Percentiles rank a stretch among this genome's conserved stretches.
phyloP scores from a whole-genome alignment of 2,113 vertebrate genomes.

The Lamprotornis superbus region DNA sequence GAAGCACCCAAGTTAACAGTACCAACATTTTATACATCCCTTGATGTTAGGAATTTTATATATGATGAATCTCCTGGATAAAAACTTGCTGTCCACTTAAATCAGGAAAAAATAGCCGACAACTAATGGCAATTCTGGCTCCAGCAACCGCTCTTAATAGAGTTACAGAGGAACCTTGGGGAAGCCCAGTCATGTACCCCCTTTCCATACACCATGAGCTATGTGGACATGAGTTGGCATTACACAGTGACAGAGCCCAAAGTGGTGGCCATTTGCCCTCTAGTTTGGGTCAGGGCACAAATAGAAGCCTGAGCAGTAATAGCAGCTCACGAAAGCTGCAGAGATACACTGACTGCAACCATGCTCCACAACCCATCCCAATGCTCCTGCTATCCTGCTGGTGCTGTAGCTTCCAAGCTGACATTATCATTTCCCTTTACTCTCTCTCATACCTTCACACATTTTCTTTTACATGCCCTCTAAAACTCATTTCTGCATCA shows the following conservation, averaged over 20 bases:
- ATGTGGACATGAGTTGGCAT: background rate
- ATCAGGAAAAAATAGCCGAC: background rate
- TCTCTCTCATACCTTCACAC: background rate
- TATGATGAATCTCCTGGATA: background rate
- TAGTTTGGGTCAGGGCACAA: background rate
- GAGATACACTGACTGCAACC: background rate
- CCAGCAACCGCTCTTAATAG: background rate
- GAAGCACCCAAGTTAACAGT: background rate
- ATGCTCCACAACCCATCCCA: fast-evolving
- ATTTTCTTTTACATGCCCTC: background rate
- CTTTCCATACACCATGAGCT: background rate
- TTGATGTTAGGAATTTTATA: background rate
- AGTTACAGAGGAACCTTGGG: background rate
- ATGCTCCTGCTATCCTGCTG: background rate
- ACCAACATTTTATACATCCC: background rate
- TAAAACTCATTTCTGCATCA: background rate
- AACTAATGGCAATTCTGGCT: background rate
- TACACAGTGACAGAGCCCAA: background rate
- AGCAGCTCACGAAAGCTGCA: background rate
- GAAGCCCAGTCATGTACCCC: fast-evolving
- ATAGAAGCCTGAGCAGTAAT: fast-evolving
- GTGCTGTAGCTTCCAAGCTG: background rate
- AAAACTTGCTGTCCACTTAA: background rate
- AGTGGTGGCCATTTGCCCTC: background rate
- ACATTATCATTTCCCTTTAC: background rate